Conservation (phyloP, 2,113 vertebrate species). For the Ursus arctos region DNA sequence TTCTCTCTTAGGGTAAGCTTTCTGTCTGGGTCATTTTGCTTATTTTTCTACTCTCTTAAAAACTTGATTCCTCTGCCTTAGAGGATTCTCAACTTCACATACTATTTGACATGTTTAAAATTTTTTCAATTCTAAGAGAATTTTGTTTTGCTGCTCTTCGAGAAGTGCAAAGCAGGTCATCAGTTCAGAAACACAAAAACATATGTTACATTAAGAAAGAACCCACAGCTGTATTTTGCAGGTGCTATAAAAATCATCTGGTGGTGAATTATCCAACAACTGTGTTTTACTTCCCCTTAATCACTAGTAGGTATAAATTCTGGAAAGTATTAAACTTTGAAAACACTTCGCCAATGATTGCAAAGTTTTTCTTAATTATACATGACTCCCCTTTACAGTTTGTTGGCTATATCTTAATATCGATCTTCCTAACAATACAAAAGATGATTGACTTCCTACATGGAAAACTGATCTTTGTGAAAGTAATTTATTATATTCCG, state of each 20-base stretch:
- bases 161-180: conserved; percentile 74
- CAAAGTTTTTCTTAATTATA: conserved; percentile 12
- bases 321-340: background rate
- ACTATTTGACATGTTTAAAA: conserved; percentile 77
- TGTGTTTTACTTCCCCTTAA: background rate
- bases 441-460: background rate
- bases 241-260: conserved; percentile 29
- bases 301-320: background rate
- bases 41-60: conserved; percentile 73
- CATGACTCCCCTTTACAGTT: background rate
- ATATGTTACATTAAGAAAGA: conserved; percentile 61
- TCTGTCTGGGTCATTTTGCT: conserved; percentile 75
- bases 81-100: conserved; percentile 68
- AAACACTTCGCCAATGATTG: background rate
- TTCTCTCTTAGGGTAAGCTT: conserved; percentile 79
- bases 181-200: conserved; percentile 72
- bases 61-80: conserved; percentile 64
- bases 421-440: background rate
- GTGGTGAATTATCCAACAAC: background rate
- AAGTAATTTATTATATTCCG: background rate
- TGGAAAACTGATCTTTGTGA: background rate
- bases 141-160: conserved; percentile 73
- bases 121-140: conserved; percentile 62
- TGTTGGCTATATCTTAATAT: background rate
- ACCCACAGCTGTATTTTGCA: conserved; percentile 59